Evolutionary conservation across 2,888 invertebrate species (phyloP).

Genomic region (Pyrocoelia pectoralis): DNA sequence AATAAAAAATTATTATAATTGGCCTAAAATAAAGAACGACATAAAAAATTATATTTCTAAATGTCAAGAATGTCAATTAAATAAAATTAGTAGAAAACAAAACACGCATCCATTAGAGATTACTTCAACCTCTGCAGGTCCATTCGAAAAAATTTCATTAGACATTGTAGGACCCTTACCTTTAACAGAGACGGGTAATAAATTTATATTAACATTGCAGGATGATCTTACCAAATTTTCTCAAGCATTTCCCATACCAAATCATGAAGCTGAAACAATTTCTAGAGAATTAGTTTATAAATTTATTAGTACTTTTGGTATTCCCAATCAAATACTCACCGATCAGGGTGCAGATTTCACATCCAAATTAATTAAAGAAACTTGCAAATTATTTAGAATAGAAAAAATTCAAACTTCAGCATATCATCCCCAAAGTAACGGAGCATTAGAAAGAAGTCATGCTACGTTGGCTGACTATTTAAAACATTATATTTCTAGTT

Average conservation of each 20-base stretch:
- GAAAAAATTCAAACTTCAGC: conserved; percentile 44
- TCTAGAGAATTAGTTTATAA: conserved; percentile 41
- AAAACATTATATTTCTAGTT: conserved; percentile 44
- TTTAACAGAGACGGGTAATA: conserved; percentile 45
- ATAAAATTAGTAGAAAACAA: no score
- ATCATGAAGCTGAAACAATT: conserved; percentile 49
- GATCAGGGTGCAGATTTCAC: conserved; percentile 7
- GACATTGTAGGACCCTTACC: conserved; percentile 52
- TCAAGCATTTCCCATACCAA: conserved; percentile 47
- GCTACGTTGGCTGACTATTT: conserved; percentile 46
- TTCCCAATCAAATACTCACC: conserved; percentile 18
- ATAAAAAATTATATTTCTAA: no score
- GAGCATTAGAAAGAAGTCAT: conserved; percentile 48
- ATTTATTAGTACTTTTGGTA: conserved; percentile 41
- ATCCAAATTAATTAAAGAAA: conserved; percentile 18
- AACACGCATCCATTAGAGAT: no score
- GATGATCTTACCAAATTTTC: conserved; percentile 53
- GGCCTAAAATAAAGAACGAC: no score
- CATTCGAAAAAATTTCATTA: no score
- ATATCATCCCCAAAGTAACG: conserved; percentile 47
- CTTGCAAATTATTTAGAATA: conserved; percentile 43
- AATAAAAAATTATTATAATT: no score
- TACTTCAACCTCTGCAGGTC: no score
- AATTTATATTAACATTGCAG: conserved; percentile 50
- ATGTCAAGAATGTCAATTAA: no score